Percentiles rank a stretch among this genome's conserved stretches.
Conservation (phyloP, 2,113 vertebrate genomes). For the Oryctolagus cuniculus region DNA sequence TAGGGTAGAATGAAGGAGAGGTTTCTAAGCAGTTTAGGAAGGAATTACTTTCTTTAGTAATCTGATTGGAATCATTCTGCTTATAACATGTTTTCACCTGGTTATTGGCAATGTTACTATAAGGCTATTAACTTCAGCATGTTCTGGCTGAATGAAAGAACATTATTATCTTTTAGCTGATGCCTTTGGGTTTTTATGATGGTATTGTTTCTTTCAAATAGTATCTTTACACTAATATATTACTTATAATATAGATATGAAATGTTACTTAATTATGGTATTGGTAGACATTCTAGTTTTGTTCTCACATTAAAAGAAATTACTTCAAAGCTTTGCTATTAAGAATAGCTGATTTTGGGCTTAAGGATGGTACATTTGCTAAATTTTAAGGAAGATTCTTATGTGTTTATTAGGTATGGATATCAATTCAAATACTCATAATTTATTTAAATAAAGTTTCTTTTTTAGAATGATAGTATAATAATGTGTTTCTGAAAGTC, state of each 20-base stretch:
- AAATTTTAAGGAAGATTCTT: conserved; percentile 11
- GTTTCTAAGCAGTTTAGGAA: not conserved
- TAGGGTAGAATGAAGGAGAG: not conserved
- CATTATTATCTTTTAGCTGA: not conserved
- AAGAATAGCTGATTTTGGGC: not conserved
- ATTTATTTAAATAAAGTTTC: conserved; percentile 8
- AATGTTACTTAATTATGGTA: not conserved
- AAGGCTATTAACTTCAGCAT: not conserved
- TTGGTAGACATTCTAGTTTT: not conserved
- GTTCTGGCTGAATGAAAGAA: conserved; percentile 5
- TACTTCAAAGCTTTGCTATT: not conserved
- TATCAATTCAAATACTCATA: not conserved
- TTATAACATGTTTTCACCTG: conserved; percentile 7
- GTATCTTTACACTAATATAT: conserved; percentile 3
- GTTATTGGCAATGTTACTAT: not conserved
- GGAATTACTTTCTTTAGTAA: not conserved
- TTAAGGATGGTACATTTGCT: not conserved
- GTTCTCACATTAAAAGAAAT: conserved; percentile 28
- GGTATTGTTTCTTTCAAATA: conserved; percentile 31
- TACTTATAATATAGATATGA: not conserved
- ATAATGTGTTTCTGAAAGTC: conserved; percentile 40
- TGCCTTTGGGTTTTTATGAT: conserved; percentile 12
- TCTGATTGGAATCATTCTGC: not conserved
- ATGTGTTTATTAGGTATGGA: not conserved
- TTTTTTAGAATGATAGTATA: not conserved